Evolutionary conservation across 2,888 invertebrate genomes (phyloP).

Genomic region (Meteorus colon): DNA sequence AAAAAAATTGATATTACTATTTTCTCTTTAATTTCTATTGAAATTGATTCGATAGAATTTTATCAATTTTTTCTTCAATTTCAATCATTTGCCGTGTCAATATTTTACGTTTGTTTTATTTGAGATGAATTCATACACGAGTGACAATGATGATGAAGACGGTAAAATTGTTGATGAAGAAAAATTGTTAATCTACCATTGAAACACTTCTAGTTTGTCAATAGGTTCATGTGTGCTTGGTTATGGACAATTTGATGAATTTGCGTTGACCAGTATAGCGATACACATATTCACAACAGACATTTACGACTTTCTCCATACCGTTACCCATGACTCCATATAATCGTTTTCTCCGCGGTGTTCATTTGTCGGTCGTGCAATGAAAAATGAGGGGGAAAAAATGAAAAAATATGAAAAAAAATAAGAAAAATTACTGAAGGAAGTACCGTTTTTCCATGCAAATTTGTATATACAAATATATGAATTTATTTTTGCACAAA

Average conservation of each 20-base stretch:
- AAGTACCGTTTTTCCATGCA: slow-evolving; percentile 39
- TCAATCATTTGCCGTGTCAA: neutral
- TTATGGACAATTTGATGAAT: slow-evolving; percentile 23
- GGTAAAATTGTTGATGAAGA: neutral
- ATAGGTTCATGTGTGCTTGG: no score
- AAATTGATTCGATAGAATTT: neutral
- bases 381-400: slow-evolving; percentile 28
- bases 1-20: neutral
- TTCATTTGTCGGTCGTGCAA: slow-evolving; percentile 28
- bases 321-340: slow-evolving; percentile 55
- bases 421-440: slow-evolving; percentile 30
- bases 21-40: neutral
- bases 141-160: no score
- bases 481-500: neutral
- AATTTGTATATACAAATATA: slow-evolving; percentile 37
- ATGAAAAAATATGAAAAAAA: neutral
- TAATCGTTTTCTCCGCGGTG: slow-evolving; percentile 44
- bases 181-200: neutral
- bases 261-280: slow-evolving; percentile 29
- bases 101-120: neutral
- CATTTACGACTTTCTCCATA: slow-evolving; percentile 61
- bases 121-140: no score
- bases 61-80: neutral
- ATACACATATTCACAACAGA: slow-evolving; percentile 48
- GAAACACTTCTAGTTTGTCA: no score